Base-by-base conservation (phyloP, 2,113 vertebrate genomes). In the Romanogobio albipinnatus region DNA sequence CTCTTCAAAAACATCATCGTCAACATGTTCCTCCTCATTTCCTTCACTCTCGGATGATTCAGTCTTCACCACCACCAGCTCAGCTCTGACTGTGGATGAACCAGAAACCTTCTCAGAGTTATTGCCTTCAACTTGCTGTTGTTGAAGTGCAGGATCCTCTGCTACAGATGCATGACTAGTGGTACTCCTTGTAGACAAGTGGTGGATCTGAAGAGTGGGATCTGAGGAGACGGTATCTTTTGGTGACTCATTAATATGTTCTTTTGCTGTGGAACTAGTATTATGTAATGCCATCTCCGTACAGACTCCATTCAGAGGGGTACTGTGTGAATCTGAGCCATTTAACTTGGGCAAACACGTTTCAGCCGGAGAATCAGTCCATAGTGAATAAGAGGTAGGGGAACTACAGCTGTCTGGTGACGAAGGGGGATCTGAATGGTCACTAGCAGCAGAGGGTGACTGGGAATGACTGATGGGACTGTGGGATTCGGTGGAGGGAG, bases 11-110 rank as follows among this genome's bases (percentile, higher is more conserved):
- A 89, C 0, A 0, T 87, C 49, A 86, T 91, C 89, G 47, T 90
- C 86, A 74, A 79, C 86, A 47, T 90, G 91, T 61, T 85, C 94
- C 43, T 93, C 93, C 29, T 93, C 93, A 17, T 90, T 93, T 81
- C 92, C 92, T 61, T 94, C 95, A 86, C 93, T 93, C 88, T 95
- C 96, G n/a, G 95, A 97, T 19, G 95, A 95, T 89, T 96, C 95
- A 36, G 91, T 94, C 89, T 95, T 93, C 74, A 95, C 88, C 2
- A 92, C 90, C 74, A 95, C 90, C 47, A 96, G 89, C 87, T 96
- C 96, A 47, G 93, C 90, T 10, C 92, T 91, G 56, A 95, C 86
- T 0, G 88, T 89, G 51, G 90, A 81, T 71, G 91, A 70, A 15
- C 53, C 77, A 3, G 84, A 82, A 51, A 68, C 24, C 5, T 56